Percentiles rank a stretch among this genome's conserved stretches.
Conservation (phyloP, 2,113 vertebrate species). For the Myotis davidii region DNA sequence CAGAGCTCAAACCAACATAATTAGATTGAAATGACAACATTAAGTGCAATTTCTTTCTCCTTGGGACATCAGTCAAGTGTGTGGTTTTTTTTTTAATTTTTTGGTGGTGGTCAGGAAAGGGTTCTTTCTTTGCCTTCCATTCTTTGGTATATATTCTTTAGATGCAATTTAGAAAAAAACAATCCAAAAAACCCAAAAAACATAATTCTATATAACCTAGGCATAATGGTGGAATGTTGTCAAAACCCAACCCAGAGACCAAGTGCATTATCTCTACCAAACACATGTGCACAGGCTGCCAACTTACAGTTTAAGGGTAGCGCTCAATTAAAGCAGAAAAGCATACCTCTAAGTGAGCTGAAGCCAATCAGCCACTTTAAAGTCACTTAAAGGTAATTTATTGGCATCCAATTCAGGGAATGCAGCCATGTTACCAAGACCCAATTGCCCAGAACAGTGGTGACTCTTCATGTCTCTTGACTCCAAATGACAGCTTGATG, state of each 20-base stretch:
- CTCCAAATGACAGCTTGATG: neutral
- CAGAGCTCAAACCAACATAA: neutral
- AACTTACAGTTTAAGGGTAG: neutral
- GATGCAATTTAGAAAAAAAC: neutral
- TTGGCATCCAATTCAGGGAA: neutral
- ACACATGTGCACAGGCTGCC: neutral
- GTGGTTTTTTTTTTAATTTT: neutral
- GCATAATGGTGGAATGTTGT: neutral
- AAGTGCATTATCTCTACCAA: neutral
- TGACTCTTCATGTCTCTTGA: neutral
- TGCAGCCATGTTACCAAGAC: neutral
- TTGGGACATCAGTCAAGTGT: neutral
- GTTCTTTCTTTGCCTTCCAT: neutral
- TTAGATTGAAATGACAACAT: neutral
- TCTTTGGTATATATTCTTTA: neutral
- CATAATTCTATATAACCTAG: neutral
- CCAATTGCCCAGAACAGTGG: neutral
- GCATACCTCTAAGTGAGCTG: neutral
- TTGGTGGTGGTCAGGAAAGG: neutral
- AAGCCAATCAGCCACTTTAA: neutral
- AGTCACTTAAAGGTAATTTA: conserved; percentile 29
- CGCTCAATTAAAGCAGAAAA: neutral
- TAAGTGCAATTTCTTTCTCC: neutral
- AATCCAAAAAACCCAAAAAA: too few relatives aligned
- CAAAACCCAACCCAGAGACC: neutral